Percentiles rank a stretch among this genome's conserved stretches.
Conservation (phyloP, 2,113 vertebrate genomes). For the Ranitomeya variabilis region DNA sequence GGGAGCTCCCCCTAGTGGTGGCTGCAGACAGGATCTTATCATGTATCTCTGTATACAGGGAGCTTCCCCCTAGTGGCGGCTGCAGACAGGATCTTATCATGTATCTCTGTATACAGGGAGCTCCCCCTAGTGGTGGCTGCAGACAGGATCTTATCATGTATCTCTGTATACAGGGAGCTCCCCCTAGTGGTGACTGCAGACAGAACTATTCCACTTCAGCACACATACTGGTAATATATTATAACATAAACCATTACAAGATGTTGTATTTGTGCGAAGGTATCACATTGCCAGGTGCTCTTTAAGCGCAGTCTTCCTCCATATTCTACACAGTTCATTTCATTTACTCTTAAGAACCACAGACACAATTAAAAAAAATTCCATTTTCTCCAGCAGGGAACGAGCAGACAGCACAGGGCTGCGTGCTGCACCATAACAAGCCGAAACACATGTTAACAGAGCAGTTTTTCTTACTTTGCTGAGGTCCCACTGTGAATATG, state of each 20-base stretch:
- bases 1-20: too few species aligned
- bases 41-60: background rate
- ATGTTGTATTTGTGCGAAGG: background rate
- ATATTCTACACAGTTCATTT: background rate
- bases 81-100: background rate
- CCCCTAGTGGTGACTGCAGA: too few species aligned
- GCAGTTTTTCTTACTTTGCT: constrained; percentile 28
- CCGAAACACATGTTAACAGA: constrained; percentile 19
- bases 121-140: too few species aligned
- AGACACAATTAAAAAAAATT: constrained; percentile 13
- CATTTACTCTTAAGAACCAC: background rate
- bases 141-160: background rate
- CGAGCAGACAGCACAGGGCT: background rate
- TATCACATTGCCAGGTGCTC: background rate
- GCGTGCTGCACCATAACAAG: background rate
- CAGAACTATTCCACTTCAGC: too few species aligned
- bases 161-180: background rate
- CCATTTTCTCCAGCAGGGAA: constrained; percentile 8
- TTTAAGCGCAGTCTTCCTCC: background rate
- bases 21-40: background rate
- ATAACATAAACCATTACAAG: too few species aligned
- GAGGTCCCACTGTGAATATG: constrained; percentile 47
- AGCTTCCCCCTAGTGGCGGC: too few species aligned
- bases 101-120: background rate
- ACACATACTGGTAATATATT: too few species aligned